Conservation (phyloP, 2,888 invertebrate species). For the Campaea margaritaria region DNA sequence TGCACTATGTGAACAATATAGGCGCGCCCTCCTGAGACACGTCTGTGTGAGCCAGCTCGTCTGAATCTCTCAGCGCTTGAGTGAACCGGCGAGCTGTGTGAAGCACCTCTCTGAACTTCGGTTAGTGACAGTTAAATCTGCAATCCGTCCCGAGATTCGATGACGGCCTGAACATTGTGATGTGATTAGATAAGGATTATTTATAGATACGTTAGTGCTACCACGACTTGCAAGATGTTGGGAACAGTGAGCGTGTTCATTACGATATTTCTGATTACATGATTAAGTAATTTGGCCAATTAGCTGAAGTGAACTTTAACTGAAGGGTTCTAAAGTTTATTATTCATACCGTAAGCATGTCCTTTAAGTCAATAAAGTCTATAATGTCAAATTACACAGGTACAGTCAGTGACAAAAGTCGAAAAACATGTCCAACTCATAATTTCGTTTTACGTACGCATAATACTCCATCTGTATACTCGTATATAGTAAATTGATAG, state of each 20-base stretch:
- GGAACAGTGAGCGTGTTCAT: conserved; percentile 20
- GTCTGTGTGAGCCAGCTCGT: conserved; percentile 52
- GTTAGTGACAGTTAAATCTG: conserved; percentile 33
- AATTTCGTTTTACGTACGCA: no score
- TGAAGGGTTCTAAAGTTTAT: no score
- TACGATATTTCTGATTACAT: background rate
- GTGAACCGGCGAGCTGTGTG: conserved; percentile 3
- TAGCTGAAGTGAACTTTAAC: background rate
- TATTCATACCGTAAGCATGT: no score
- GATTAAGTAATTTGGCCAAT: background rate
- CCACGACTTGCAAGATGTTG: conserved; percentile 10
- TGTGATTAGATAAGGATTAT: conserved; percentile 16
- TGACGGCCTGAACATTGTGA: conserved; percentile 33
- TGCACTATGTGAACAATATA: conserved; percentile 87
- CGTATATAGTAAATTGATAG: no score
- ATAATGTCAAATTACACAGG: background rate
- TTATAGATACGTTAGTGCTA: conserved; percentile 1
- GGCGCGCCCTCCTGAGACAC: conserved; percentile 77
- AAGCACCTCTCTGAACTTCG: conserved; percentile 13
- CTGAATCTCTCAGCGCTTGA: background rate
- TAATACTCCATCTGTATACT: no score
- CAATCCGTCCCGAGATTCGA: conserved; percentile 40
- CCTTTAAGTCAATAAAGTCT: background rate
- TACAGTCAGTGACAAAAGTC: no score
- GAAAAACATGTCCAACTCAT: no score